Percentiles rank a stretch among this genome's conserved stretches.
Evolutionary conservation across 1,140 invertebrate species (phyloP).

Genomic region (Rhysida immarginata): DNA sequence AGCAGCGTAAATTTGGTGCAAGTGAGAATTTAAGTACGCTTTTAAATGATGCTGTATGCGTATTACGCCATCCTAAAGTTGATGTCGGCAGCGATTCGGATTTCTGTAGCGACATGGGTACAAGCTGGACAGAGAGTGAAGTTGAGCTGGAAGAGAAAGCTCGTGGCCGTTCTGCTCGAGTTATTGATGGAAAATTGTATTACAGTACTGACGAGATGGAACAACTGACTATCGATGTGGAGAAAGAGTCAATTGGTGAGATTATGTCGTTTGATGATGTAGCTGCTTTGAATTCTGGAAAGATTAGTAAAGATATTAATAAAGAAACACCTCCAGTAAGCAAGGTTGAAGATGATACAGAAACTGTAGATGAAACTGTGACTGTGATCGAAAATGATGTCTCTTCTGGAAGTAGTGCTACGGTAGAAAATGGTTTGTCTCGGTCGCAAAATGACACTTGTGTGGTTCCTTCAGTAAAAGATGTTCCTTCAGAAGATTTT

Average conservation of each 20-base stretch:
- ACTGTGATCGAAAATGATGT: no score
- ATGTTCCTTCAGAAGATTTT: no score
- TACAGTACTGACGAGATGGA: constrained; percentile 29
- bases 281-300: no score
- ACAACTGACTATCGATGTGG: not conserved
- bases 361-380: no score
- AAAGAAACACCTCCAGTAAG: no score
- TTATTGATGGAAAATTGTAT: constrained; percentile 68
- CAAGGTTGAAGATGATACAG: no score
- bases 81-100: constrained; percentile 63
- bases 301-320: no score
- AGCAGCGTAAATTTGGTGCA: not conserved
- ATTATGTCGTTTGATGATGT: no score
- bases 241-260: no score
- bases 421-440: no score
- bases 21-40: constrained; percentile 48
- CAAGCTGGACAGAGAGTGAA: constrained; percentile 48
- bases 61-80: constrained; percentile 19
- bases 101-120: constrained; percentile 44
- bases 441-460: no score
- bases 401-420: not conserved
- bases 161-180: constrained; percentile 48
- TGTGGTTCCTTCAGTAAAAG: no score
- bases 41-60: constrained; percentile 52
- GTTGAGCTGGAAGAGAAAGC: constrained; percentile 53